Percentiles rank a stretch among this genome's conserved stretches.
phyloP scores from a whole-genome alignment of 2,888 invertebrate species.

The Drosophila demipolita region DNA sequence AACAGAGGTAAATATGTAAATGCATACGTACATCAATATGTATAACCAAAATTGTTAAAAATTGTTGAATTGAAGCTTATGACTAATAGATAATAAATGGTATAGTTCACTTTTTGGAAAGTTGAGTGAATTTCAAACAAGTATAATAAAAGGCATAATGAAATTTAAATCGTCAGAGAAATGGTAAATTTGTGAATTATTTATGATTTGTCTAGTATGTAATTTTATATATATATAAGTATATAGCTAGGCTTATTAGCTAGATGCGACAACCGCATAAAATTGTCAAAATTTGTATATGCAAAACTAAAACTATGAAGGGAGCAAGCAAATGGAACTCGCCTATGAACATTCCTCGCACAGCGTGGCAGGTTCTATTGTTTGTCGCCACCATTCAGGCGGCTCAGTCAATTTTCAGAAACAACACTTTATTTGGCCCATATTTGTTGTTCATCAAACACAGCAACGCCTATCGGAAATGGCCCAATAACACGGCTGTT shows the following conservation, averaged over 20 bases:
- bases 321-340: not conserved
- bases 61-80: not conserved
- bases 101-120: not conserved
- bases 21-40: not conserved
- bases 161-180: not conserved
- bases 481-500: slow-evolving; percentile 49
- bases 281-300: not conserved
- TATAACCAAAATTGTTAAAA: not conserved
- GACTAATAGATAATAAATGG: not conserved
- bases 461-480: slow-evolving; percentile 20
- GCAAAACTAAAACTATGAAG: not conserved
- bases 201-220: not conserved
- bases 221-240: too few species aligned
- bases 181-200: not conserved
- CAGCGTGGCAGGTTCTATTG: slow-evolving; percentile 13
- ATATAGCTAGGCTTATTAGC: too few species aligned
- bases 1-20: not conserved
- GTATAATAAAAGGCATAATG: not conserved
- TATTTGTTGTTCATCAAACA: slow-evolving; percentile 69
- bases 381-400: slow-evolving; percentile 54
- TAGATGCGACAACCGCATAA: not conserved
- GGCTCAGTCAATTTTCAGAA: slow-evolving; percentile 74
- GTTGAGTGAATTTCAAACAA: not conserved
- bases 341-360: not conserved
- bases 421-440: slow-evolving; percentile 77